Conservation (phyloP, 2,888 invertebrate genomes). For the Polylopha cassiicola region DNA sequence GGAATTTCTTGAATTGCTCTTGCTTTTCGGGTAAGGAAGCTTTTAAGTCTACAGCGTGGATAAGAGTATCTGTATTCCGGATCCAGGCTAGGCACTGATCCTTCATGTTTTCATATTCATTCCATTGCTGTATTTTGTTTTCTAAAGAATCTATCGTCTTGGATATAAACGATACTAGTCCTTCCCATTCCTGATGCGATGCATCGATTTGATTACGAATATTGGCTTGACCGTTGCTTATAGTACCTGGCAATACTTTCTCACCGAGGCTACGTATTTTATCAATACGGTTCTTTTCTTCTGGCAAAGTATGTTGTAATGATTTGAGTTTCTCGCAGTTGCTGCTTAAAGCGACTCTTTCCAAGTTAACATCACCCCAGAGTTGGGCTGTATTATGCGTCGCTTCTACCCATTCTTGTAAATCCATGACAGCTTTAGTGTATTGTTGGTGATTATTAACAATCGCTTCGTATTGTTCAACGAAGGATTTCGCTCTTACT, state of each 20-base stretch:
- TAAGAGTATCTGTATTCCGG: conserved; percentile 89
- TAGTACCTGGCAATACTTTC: conserved; percentile 91
- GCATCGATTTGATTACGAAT: conserved; percentile 92
- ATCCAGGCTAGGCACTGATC: conserved; percentile 93
- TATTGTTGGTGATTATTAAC: conserved; percentile 94
- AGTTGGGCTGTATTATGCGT: conserved; percentile 88
- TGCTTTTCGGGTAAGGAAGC: conserved; percentile 89
- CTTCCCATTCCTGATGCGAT: conserved; percentile 94
- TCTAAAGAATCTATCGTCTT: conserved; percentile 88
- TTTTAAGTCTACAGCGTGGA: conserved; percentile 92
- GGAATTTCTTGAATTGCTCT: conserved; percentile 87
- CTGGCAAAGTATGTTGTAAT: conserved; percentile 85
- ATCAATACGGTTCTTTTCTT: conserved; percentile 90
- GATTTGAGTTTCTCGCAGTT: conserved; percentile 91
- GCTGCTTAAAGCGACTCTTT: conserved; percentile 89
- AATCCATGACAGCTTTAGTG: conserved; percentile 89
- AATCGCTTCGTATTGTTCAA: conserved; percentile 90
- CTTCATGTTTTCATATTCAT: conserved; percentile 91
- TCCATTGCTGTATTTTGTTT: conserved; percentile 92
- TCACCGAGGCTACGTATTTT: conserved; percentile 90
- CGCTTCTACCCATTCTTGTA: conserved; percentile 91
- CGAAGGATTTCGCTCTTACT: conserved; percentile 84
- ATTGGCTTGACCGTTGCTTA: conserved; percentile 88
- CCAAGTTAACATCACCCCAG: conserved; percentile 90
- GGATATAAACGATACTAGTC: conserved; percentile 84